Evolutionary conservation across 2,113 vertebrate genomes (phyloP).

Genomic region (Pseudopipra pipra): DNA sequence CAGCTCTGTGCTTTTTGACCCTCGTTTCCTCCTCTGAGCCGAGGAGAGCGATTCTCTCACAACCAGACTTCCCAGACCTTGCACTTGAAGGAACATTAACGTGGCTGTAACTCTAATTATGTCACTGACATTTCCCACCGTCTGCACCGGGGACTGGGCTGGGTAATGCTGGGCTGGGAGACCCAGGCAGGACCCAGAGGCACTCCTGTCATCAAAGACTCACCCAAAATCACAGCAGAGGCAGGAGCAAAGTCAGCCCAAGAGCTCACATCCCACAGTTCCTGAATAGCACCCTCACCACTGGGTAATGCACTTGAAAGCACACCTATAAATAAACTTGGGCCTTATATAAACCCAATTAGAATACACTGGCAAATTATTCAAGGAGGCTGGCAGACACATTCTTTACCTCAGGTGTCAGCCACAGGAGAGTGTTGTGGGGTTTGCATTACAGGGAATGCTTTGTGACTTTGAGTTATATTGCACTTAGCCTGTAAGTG

Average conservation of each 20-base stretch:
- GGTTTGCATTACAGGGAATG: constrained; percentile 2
- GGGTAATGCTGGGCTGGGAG: not conserved
- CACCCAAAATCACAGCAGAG: not conserved
- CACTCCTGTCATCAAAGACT: not conserved
- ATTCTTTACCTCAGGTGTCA: constrained; percentile 52
- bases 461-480: constrained; percentile 38
- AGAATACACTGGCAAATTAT: constrained; percentile 39
- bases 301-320: not conserved
- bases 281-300: not conserved
- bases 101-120: not conserved
- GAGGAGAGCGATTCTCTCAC: not conserved
- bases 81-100: not conserved
- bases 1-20: not conserved
- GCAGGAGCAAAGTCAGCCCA: not conserved
- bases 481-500: constrained; percentile 27
- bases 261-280: not conserved
- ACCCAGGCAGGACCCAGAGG: not conserved
- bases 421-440: not conserved
- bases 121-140: not conserved
- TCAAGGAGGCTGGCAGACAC: constrained; percentile 8
- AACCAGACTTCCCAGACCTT: not conserved
- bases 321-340: not conserved
- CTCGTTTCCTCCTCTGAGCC: not conserved
- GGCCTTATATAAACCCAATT: not conserved
- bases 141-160: fast-evolving